These are phyloP conservation scores for Bursaphelenchus mucronatus DNA, from an alignment of 1,140 invertebrate species.

Conservation along the genomic window DNA sequence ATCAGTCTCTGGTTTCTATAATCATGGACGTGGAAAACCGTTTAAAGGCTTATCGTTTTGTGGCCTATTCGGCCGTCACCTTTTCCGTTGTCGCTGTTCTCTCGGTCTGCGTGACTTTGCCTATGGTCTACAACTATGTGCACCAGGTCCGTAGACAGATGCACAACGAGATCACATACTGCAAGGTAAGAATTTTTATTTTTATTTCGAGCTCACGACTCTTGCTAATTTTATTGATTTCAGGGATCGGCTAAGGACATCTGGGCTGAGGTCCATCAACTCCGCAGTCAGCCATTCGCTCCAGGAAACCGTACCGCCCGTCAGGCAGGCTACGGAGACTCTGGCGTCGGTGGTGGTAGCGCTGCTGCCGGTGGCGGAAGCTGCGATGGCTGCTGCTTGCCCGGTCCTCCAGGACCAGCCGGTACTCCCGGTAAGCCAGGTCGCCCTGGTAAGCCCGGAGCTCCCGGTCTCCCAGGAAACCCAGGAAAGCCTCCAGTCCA, in stretches of 20 bases:
- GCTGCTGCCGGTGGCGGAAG: constrained; percentile 38
- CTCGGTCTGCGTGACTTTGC: constrained; percentile 51
- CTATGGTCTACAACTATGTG: constrained; percentile 58
- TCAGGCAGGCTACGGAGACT: constrained; percentile 55
- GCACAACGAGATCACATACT: constrained; percentile 51
- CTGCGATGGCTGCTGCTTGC: constrained; percentile 53
- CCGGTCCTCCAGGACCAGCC: constrained; percentile 37
- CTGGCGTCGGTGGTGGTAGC: constrained; percentile 22
- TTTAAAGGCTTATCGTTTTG: constrained; percentile 50
- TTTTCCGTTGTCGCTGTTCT: constrained; percentile 51
- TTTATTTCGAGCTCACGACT: too few relatives aligned
- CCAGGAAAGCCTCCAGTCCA: constrained; percentile 45
- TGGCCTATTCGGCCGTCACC: constrained; percentile 51
- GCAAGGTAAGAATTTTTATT: constrained; percentile 33
- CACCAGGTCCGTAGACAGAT: constrained; percentile 45
- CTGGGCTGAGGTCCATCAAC: constrained; percentile 53
- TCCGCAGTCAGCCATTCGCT: constrained; percentile 35
- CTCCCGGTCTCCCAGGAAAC: constrained; percentile 31
- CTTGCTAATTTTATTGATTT: neutral
- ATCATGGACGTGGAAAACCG: constrained; percentile 43
- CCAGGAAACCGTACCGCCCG: constrained; percentile 49
- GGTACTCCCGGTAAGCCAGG: constrained; percentile 31
- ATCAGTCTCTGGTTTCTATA: neutral
- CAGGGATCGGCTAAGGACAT: constrained; percentile 57
- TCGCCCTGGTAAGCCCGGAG: constrained; percentile 30